Conservation (phyloP, 2,888 invertebrate genomes). For the Acrobasis suavella region DNA sequence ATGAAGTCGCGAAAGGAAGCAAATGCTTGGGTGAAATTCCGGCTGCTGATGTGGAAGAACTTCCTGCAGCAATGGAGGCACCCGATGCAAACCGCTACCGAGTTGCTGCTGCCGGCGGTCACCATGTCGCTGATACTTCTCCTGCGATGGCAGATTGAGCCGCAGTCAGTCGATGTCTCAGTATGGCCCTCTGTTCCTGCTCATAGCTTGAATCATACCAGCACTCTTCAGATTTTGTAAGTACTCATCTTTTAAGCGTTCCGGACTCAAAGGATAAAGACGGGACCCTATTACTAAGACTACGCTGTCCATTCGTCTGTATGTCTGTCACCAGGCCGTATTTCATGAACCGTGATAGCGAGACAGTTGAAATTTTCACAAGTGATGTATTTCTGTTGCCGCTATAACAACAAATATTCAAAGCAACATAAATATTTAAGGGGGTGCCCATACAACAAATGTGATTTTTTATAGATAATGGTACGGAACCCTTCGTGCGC, state of each 20-base stretch:
- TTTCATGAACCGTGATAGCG: no score
- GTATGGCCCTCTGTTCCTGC: constrained; percentile 59
- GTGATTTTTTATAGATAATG: no score
- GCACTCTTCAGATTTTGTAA: constrained; percentile 52
- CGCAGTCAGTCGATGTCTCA: constrained; percentile 48
- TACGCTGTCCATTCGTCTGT: no score
- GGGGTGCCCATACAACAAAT: no score
- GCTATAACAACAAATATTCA: no score
- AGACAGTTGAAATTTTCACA: no score
- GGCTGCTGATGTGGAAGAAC: constrained; percentile 92
- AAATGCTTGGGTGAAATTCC: constrained; percentile 81
- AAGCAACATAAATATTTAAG: no score
- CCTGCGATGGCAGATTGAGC: constrained; percentile 86
- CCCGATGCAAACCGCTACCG: constrained; percentile 85
- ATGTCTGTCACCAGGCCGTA: no score
- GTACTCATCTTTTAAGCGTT: constrained; percentile 33
- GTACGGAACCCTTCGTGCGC: no score
- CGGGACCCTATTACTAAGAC: no score
- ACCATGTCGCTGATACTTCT: constrained; percentile 87
- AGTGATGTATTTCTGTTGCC: no score
- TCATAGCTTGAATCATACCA: constrained; percentile 43
- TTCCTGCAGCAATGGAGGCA: constrained; percentile 89
- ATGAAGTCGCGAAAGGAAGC: constrained; percentile 44
- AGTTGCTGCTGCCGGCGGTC: constrained; percentile 85
- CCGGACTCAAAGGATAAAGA: no score